These are phyloP conservation scores for Pongo abelii DNA, from an alignment of 2,113 vertebrate species.

Conservation along the genomic window DNA sequence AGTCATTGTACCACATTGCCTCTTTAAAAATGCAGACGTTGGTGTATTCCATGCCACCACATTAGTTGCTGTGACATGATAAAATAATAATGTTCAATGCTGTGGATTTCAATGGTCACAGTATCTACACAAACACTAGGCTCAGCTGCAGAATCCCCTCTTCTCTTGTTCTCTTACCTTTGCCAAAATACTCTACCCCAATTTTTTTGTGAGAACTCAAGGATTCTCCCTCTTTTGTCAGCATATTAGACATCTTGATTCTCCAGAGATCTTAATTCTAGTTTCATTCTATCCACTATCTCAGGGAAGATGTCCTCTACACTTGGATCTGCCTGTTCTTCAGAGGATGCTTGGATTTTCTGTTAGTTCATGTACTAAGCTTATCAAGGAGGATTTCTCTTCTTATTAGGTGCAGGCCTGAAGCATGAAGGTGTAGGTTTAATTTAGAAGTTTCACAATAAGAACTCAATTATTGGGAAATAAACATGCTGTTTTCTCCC, in stretches of 20 bases:
- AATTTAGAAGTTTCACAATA: not conserved
- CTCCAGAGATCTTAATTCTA: not conserved
- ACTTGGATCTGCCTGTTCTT: not conserved
- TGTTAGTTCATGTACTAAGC: not conserved
- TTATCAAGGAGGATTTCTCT: not conserved
- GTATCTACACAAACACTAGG: rapidly evolving
- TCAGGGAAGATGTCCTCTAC: not conserved
- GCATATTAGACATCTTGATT: not conserved
- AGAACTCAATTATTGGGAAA: not conserved
- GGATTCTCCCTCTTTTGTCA: not conserved
- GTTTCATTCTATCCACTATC: not conserved
- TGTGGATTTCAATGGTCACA: not conserved
- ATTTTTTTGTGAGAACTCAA: not conserved
- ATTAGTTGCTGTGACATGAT: rapidly evolving
- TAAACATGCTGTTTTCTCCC: not conserved
- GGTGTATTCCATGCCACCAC: rapidly evolving
- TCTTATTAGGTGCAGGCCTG: not conserved
- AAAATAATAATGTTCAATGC: not conserved
- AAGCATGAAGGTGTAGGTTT: not conserved
- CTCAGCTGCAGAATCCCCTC: not conserved
- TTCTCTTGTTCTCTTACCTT: not conserved
- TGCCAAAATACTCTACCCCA: not conserved
- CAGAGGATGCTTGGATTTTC: not conserved
- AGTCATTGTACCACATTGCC: rapidly evolving
- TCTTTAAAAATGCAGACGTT: not conserved